A percentile compares a stretch with the other conserved stretches of the same genome.
Evolutionary conservation across 2,888 invertebrate genomes (phyloP).

Genomic region (Steinernema carpocapsae): DNA sequence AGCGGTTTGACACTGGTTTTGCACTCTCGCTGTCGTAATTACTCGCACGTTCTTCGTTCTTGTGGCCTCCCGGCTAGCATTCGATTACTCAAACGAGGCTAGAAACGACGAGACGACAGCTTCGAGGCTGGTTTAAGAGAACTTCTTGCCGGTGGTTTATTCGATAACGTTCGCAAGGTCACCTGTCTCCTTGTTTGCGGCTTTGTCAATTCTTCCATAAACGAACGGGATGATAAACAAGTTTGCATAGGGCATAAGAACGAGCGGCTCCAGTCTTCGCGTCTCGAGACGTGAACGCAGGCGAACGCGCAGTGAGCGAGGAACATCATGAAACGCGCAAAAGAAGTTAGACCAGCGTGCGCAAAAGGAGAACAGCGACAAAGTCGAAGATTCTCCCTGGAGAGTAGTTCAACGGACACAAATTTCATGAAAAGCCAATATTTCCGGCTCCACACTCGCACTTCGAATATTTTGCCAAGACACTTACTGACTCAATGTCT

Average conservation of each 20-base stretch:
- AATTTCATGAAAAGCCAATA: slow-evolving; percentile 20
- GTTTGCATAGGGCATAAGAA: background rate
- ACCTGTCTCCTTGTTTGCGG: slow-evolving; percentile 23
- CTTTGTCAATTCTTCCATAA: slow-evolving; percentile 8
- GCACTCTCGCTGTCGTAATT: too few species aligned
- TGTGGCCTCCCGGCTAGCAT: too few species aligned
- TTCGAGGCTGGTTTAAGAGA: slow-evolving; percentile 4
- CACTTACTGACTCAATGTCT: too few species aligned
- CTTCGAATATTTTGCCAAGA: too few species aligned
- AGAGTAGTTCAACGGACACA: slow-evolving; percentile 5
- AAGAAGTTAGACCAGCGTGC: background rate
- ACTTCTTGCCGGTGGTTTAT: slow-evolving; percentile 12
- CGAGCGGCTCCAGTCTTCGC: too few species aligned
- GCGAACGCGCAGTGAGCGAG: background rate
- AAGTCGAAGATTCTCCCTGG: background rate
- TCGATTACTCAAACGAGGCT: too few species aligned
- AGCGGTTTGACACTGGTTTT: too few species aligned
- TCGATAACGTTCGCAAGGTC: slow-evolving; percentile 33
- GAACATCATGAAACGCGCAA: background rate
- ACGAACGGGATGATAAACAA: slow-evolving; percentile 18
- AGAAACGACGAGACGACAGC: too few species aligned
- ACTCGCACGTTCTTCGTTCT: too few species aligned
- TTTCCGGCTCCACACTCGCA: background rate
- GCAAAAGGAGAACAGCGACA: background rate
- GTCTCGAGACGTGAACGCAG: too few species aligned